Evolutionary conservation across 2,888 invertebrate species (phyloP), one percentile per base, ranked within the genome.

Genomic region (Tortrix viridana): DNA sequence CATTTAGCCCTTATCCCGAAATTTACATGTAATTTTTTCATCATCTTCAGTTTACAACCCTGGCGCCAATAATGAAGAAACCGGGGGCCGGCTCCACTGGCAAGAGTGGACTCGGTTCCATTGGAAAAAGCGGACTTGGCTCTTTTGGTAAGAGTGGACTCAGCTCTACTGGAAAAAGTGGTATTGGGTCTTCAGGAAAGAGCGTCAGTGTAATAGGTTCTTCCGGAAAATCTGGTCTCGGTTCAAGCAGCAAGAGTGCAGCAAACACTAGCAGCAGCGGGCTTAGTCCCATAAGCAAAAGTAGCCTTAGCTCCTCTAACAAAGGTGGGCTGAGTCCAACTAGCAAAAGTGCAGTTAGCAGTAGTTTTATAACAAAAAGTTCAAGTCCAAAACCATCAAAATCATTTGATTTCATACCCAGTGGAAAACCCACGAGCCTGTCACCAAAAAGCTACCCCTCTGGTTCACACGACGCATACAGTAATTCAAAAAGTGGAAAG

Each of bases 21-120:
- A 5, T 1, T 5, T 14, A 41, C n/a, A n/a, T 41, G 16, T n/a
- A n/a, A 5, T n/a, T n/a, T 41, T 41, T 41, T 16, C n/a, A n/a
- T n/a, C n/a, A n/a, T 37, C 19, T 19, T 32, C 37, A 50, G 50
- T 38, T 19, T 6, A 7, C 6, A 56, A 62, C 12, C 60, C 79
- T 88, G 87, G 86, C 87, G 58, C 83, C 85, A 1, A 80, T 80
- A 57, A 80, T 57, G 54, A 87, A 85, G 68, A 86, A 86, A 65
- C 41, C 75, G 14, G 71, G 75, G 41, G 65, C 78, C 68, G 80
- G 83, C 72, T 72, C 82, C 73, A 71, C 76, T 37, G 73, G 70
- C 4, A 89, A 86, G 68, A 79, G 79, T 73, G 86, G 85, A 65
- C 71, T 76, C 69, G 78, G 83, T 47, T 53, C 81, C 73, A 71